Evolutionary conservation across 2,797 vertebrate genomes (phyloP).

Genomic region (Hippopotamyrus pictus): DNA sequence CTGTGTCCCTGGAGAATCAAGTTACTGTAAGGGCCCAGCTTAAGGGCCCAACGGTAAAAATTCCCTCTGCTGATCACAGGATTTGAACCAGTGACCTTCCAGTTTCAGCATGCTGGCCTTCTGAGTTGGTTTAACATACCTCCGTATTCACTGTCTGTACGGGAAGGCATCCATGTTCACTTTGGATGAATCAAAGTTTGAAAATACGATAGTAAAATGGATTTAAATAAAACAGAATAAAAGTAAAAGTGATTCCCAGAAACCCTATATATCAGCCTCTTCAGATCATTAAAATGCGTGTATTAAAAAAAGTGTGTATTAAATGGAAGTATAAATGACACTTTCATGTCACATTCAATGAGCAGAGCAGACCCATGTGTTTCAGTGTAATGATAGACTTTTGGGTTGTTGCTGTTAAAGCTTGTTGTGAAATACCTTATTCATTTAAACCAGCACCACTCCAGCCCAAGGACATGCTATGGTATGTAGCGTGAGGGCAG

Average conservation of each 20-base stretch:
- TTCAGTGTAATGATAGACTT: conserved; percentile 37
- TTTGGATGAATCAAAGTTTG: background rate
- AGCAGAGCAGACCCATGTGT: background rate
- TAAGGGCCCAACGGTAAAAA: background rate
- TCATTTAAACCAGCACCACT: conserved; percentile 49
- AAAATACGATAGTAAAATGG: background rate
- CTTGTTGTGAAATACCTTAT: conserved; percentile 37
- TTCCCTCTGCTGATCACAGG: background rate
- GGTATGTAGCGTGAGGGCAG: background rate
- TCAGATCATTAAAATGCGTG: background rate
- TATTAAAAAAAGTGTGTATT: background rate
- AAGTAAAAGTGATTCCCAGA: background rate
- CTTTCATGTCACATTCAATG: background rate
- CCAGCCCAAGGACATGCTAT: conserved; percentile 18
- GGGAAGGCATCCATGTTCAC: background rate
- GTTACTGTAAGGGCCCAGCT: background rate
- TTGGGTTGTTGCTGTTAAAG: background rate
- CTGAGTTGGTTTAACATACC: background rate
- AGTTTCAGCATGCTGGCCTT: background rate
- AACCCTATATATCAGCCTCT: background rate
- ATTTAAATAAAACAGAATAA: background rate
- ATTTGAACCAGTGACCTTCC: background rate
- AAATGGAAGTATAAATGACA: background rate
- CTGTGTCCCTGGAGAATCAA: background rate
- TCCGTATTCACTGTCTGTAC: background rate